Evolutionary conservation across 2,797 vertebrate genomes (phyloP), one percentile per base, ranked within the genome.

Genomic region (Chelon auratus): DNA sequence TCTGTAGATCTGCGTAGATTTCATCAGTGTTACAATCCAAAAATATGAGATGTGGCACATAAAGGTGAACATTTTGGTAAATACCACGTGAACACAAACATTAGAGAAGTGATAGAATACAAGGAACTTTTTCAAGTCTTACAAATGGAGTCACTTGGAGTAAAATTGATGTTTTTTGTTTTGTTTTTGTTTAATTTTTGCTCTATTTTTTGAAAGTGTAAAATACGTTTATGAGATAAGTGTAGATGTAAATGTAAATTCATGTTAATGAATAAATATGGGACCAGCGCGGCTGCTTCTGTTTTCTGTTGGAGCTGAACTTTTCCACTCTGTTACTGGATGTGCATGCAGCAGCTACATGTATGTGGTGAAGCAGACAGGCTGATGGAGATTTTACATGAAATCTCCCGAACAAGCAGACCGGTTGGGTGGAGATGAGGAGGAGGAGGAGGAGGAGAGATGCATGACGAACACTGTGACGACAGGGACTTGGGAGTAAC

Each of bases 221-320:
- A 65, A 62, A n/a, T 40, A 55, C 0, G 42, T 43, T 2, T 22
- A 54, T 2, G 14, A 22, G 77, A 78, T 86, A 75, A 18, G 11
- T 88, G 75, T 80, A 75, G 52, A 82, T 79, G 45, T 30, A 4
- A 53, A 9, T 47, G 14, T n/a, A n/a, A n/a, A 22, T 55, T 60
- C 0, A 48, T 59, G 24, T 55, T 60, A 0, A 52, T 56, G 24
- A 73, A 79, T 74, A 79, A 85, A 58, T 62, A 33, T 9, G 52
- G 54, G 75, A 77, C 51, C 69, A 72, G 17, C 15, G 59, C 20
- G 26, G 43, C 2, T 1, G n/a, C 6, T 42, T 75, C 0, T 56
- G 24, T 33, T 33, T 33, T 33, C 6, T 33, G 30, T 33, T 33
- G 30, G 30, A 30, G 30, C 30, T 30, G 6, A 33, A 6, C 30